Conservation (phyloP, 2,797 vertebrate genomes). For the Myotis myotis region DNA sequence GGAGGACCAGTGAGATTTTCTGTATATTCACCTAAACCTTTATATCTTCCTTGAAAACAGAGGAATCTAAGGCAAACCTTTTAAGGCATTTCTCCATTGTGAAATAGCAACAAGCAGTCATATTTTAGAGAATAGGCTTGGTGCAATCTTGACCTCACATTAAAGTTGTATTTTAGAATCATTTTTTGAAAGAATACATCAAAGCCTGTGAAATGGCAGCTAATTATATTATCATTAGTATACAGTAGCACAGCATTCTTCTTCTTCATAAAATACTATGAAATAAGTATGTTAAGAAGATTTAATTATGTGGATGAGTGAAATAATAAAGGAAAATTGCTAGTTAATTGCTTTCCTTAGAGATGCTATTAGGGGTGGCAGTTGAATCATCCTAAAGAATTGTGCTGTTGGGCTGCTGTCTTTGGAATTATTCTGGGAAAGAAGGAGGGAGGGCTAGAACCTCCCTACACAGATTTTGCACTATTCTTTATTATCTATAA, state of each 20-base stretch:
- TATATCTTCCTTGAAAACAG: not conserved
- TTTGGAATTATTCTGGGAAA: conserved; percentile 50
- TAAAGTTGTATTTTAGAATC: conserved; percentile 47
- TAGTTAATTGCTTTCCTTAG: conserved; percentile 69
- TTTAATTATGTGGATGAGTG: conserved; percentile 70
- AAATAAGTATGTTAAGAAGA: conserved; percentile 69
- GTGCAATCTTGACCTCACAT: conserved; percentile 19
- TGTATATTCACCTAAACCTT: not conserved
- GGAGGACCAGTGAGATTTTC: not conserved
- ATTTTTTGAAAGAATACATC: conserved; percentile 56
- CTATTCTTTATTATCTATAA: not conserved
- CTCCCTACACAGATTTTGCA: not conserved
- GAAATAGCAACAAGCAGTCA: not conserved
- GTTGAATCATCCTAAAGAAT: conserved; percentile 66
- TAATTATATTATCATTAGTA: conserved; percentile 68
- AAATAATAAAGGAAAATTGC: conserved; percentile 75
- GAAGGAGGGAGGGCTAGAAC: not conserved
- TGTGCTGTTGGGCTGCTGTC: not conserved
- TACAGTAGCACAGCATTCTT: conserved; percentile 54
- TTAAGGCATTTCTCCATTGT: not conserved
- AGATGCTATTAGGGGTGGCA: conserved; percentile 40
- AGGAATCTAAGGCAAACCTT: not conserved
- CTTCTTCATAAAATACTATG: conserved; percentile 59
- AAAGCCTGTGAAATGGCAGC: conserved; percentile 64
- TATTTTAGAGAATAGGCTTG: not conserved